Conservation (phyloP, 2,888 invertebrate genomes). For the Eristalinus sepulchralis region DNA sequence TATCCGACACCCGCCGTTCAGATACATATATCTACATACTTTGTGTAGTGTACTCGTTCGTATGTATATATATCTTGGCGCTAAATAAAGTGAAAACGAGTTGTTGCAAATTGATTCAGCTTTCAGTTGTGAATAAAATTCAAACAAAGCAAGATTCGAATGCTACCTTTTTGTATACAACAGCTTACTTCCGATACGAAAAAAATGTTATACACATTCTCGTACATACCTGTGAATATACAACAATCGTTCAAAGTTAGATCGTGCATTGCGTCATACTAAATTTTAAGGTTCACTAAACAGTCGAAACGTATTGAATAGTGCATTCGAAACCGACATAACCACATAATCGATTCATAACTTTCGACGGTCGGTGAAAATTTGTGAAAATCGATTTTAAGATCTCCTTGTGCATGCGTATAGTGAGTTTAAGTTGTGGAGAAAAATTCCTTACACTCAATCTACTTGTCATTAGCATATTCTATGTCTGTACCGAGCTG, state of each 20-base stretch:
- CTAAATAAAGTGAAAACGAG: conserved; percentile 61
- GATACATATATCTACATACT: conserved; percentile 18
- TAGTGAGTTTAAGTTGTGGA: not conserved
- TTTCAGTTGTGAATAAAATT: conserved; percentile 52
- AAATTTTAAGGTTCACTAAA: conserved; percentile 53
- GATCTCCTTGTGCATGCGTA: not conserved
- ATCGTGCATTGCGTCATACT: conserved; percentile 61
- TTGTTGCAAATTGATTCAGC: conserved; percentile 57
- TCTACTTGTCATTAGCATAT: conserved; percentile 30
- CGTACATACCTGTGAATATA: not conserved
- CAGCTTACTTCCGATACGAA: conserved; percentile 39
- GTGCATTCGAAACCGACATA: not conserved
- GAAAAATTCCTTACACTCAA: conserved; percentile 41
- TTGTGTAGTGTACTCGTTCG: conserved; percentile 6
- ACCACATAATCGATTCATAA: conserved; percentile 31
- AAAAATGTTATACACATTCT: conserved; percentile 5
- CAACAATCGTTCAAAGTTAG: conserved; percentile 48
- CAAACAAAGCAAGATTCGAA: conserved; percentile 6
- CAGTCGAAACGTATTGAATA: conserved; percentile 12
- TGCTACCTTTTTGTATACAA: not conserved
- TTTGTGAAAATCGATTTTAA: conserved; percentile 29
- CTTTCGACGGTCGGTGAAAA: conserved; percentile 37
- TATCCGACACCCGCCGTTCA: not conserved
- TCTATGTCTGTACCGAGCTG: conserved; percentile 39
- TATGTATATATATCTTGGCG: conserved; percentile 50